Evolutionary conservation across 2,888 invertebrate species (phyloP), one percentile per base, ranked within the genome.

Genomic region (Drosophila nigritarsus): DNA sequence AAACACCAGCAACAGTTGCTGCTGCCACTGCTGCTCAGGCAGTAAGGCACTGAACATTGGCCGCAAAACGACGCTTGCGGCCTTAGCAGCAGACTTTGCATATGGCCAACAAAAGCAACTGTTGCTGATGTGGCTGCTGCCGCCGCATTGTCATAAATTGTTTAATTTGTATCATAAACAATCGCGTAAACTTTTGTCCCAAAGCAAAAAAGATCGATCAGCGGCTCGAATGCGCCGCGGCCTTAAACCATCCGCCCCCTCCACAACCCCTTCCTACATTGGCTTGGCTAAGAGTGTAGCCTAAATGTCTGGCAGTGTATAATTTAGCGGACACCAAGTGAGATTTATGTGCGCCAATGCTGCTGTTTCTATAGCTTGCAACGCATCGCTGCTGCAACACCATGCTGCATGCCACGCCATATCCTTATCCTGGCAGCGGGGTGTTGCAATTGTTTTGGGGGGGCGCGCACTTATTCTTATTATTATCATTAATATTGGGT

Each of bases 141-240:
- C 74, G 80, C 80, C 83, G 92, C 84, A 91, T 91, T 91, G 92
- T 92, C 93, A 93, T 93, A 93, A 93, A 93, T 93, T 93, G 92
- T 93, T 93, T 93, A 93, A 93, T 93, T 93, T 93, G 91, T 92
- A 92, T 92, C 93, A 93, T 93, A 93, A 93, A 93, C 93, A 93
- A 93, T 93, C 92, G 91, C 90, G 92, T 92, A 92, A 92, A 90
- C 88, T 89, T 87, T 90, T 90, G 90, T 92, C 92, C 92, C 88
- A 86, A 85, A 92, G 92, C 91, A 86, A 91, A 87, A 87, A 88
- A 92, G 92, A 91, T 91, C 91, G 92, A 91, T 91, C 91, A 91
- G 84, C 76, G 77, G 70, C 61, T 64, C 51, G 64, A 71, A 30
- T 50, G 54, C 64, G 73, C 65, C 68, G 54, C 65, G 48, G 68